Conservation (phyloP, 2,113 vertebrate species). For the Typhlomys cinereus region DNA sequence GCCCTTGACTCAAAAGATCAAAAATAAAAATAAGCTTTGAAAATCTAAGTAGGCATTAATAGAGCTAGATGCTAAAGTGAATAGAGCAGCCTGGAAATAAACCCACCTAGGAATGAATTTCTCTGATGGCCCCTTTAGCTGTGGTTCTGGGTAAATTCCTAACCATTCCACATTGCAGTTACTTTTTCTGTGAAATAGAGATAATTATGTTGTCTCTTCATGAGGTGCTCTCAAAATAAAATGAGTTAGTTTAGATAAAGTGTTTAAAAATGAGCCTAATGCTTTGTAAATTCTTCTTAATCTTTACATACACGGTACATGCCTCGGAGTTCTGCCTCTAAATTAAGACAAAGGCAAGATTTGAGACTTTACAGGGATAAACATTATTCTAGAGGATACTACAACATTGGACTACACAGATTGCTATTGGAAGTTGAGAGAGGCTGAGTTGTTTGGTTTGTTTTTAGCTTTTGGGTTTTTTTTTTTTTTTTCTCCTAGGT, state of each 20-base stretch:
- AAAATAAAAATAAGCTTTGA: background rate
- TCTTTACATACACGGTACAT: background rate
- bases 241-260: background rate
- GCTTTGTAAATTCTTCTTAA: background rate
- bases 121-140: background rate
- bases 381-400: background rate
- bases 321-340: background rate
- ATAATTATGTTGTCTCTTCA: background rate
- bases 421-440: background rate
- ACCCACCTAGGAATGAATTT: background rate
- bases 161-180: background rate
- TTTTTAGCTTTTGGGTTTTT: too few species aligned
- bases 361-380: background rate
- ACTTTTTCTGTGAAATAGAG: background rate
- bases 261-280: slow-evolving; percentile 7
- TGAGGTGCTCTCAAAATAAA: background rate
- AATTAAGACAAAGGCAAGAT: background rate
- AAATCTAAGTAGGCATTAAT: background rate
- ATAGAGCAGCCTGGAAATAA: background rate
- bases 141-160: background rate
- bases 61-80: background rate
- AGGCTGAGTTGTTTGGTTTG: slow-evolving; percentile 29
- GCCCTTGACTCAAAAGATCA: background rate
- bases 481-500: background rate
- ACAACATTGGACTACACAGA: background rate